Base-by-base conservation (phyloP, 2,888 invertebrate species). In the Agrochola lota region DNA sequence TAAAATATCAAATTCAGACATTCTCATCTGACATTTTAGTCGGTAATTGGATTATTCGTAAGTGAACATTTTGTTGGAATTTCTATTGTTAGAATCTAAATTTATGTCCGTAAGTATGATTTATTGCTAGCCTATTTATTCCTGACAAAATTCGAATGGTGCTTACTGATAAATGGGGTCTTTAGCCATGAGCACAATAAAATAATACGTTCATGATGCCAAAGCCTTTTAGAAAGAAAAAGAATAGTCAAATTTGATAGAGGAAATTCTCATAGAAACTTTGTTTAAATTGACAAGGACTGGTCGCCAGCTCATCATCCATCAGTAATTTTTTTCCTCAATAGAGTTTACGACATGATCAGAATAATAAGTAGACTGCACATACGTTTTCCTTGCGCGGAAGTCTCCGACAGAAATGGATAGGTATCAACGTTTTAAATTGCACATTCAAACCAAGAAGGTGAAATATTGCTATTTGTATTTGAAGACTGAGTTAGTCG, bases 61-160 rank as follows among this genome's bases (percentile, higher is more conserved):
- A 12, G 57, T 9, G 8, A 69, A 59, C 7, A 64, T 64, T 64
- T 83, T 46, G 12, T 59, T 60, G 30, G 63, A 7, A 59, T 40
- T 59, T 69, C 43, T 83, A 69, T 68, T 55, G 40, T 52, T 63
- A 30, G 30, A 60, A 66, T 55, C 9, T 23, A 70, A 66, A 66
- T 66, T 1, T 11, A 74, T 23, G 23, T 59, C 17, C 23, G 26
- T 81, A 66, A 59, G 55, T 64, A 77, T 77, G 67, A 80, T 83
- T 78, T 52, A 68, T 78, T 43, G 26, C 43, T 52, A 6, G 35
- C 52, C 62, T 71, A 68, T 83, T 78, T 67, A 77, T 77, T 77
- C 43, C 40, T 59, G 82, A 66, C 64, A 23, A 59, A 57, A 82
- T 5, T 30, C 26, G 49, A 67, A 68, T 63, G n/a, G 40, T 26